Evolutionary conservation across 2,113 vertebrate genomes (phyloP), one percentile per base, ranked within the genome.

Genomic region (Heterocephalus glaber): DNA sequence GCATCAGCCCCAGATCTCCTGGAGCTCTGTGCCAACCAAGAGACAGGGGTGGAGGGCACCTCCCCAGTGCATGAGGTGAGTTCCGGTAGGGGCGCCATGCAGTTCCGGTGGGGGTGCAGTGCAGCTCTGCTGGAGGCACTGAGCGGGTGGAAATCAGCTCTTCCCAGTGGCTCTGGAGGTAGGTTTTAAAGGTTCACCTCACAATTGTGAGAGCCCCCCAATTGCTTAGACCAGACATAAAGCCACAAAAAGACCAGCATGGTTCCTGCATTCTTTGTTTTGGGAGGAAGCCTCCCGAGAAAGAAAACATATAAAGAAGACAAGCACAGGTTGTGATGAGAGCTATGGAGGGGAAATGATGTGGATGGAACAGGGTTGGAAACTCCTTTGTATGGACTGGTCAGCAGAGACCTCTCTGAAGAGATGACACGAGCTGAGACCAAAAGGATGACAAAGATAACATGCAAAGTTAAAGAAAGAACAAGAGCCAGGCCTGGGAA

Each of bases 11-110:
- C 83, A 58, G 54, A 60, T 41, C 74, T 95, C 61, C 44, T 0
- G 6, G 60, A 70, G 38, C 44, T 58, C 22, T 77, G 6, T 35
- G 68, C 74, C 68, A 65, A 41, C 86, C n/a, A 93, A 91, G 44
- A 65, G 77, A n/a, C 63, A 35, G 38, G 26, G 4, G 0, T 58
- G 88, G 70, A 85, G 28, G 3, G 30, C 33, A 24, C 6, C 5
- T 35, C 4, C 33, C 38, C 12, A 4, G 28, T 7, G 12, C 1
- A 0, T 0, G 8, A 61, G 8, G 26, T 1, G 38, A 58, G 7
- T 28, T 11, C 41, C 1, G 3, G 5, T 28, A 19, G 30, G 63
- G 9, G 7, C 28, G 30, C 26, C 10, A 24, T 61, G 8, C 60
- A 1, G 24, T 61, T 9, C 60, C 7, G 20, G 58, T 7, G 28